Evolutionary conservation across 2,113 vertebrate genomes (phyloP), one percentile per base, ranked within the genome.

Genomic region (Ciconia boyciana): DNA sequence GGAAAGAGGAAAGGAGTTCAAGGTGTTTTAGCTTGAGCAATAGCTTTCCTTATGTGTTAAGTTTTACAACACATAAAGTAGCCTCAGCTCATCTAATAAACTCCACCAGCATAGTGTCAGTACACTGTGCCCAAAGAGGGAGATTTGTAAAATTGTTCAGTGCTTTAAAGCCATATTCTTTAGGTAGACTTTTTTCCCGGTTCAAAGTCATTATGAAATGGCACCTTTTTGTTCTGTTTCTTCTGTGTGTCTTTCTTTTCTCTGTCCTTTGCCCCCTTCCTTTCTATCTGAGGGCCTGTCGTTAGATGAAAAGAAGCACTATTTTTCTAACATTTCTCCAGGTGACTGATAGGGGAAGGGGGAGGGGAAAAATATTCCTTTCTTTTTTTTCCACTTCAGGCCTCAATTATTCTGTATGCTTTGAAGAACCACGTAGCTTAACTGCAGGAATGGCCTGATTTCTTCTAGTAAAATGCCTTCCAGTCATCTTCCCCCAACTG

Each of bases 361-460:
- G 51, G 84, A 87, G 55, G 61, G 46, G 80, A 34, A 87, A 91
- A 74, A 57, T 41, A 32, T 77, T 49, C 16, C 68, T 81, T 89
- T 83, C 46, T 80, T 94, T 91, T 41, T 80, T 89, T 51, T 83
- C 81, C 41, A 79, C 92, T 96, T 97, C 81, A 96, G 89, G 61
- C 78, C 62, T 94, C 91, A 94, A 65, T 98, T 97, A 95, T 95
- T 97, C 91, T 68, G 19, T 86, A 49, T 7, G 19, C 94, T 96
- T 97, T 93, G 85, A 96, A 96, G 86, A 96, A 64, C 66, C 26
- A 6, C 80, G 71, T 89, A 83, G 54, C 64, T 97, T 95, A 92
- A 94, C 90, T 72, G 62, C 64, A 94, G 92, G 89, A 95, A 90
- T 92, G 81, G 61, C 74, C 91, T 94, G 60, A 85, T 97, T 96